Conservation (phyloP, 2,797 vertebrate genomes). For the Oreonectes daqikongensis region DNA sequence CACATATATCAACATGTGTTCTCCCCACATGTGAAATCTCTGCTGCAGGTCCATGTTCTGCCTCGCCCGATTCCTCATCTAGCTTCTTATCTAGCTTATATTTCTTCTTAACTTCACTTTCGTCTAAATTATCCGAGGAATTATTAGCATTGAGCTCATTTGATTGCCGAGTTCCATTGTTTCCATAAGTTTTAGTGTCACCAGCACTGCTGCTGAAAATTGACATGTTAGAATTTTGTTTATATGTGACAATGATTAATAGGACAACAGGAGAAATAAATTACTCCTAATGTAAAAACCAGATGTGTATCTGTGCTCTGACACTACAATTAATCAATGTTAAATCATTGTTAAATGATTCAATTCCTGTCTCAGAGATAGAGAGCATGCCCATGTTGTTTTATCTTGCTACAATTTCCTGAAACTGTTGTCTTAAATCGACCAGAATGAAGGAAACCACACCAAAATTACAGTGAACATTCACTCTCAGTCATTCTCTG, state of each 20-base stretch:
- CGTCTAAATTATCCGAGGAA: slow-evolving; percentile 42
- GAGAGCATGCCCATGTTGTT: neutral
- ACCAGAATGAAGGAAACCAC: slow-evolving; percentile 10
- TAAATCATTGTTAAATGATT: slow-evolving; percentile 20
- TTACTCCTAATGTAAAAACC: slow-evolving; percentile 14
- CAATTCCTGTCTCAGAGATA: slow-evolving; percentile 4
- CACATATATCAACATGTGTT: slow-evolving; percentile 47
- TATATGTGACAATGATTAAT: slow-evolving; percentile 39
- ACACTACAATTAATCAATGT: slow-evolving; percentile 15
- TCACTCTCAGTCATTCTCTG: neutral
- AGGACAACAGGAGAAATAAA: slow-evolving; percentile 27
- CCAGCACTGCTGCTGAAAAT: slow-evolving; percentile 66
- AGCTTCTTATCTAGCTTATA: slow-evolving; percentile 19
- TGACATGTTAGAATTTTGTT: slow-evolving; percentile 39
- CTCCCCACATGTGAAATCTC: slow-evolving; percentile 44
- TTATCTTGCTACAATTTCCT: neutral
- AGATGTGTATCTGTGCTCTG: slow-evolving; percentile 28
- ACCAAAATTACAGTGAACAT: neutral
- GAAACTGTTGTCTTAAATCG: neutral
- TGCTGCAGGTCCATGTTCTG: neutral
- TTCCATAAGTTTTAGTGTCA: slow-evolving; percentile 41
- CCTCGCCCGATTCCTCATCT: slow-evolving; percentile 46
- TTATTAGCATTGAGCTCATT: slow-evolving; percentile 33
- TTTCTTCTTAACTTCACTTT: slow-evolving; percentile 23
- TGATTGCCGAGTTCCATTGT: slow-evolving; percentile 59